phyloP scores from a whole-genome alignment of 2,888 invertebrate genomes.

The Epirrhoe tristata region DNA sequence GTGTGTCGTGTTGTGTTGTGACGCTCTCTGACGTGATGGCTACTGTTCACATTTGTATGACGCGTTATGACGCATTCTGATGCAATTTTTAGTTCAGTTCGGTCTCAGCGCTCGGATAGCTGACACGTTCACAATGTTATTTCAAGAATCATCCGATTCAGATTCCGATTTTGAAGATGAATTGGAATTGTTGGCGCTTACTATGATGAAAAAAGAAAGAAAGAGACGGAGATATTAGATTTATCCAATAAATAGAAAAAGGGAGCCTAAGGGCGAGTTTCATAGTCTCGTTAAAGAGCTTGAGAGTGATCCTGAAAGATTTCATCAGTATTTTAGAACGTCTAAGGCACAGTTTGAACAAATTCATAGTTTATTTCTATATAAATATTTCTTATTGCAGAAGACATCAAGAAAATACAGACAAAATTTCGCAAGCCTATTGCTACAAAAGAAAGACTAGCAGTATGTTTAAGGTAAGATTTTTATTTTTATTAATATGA shows the following conservation, averaged over 20 bases:
- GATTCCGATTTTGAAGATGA: slow-evolving; percentile 18
- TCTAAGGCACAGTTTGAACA: slow-evolving; percentile 32
- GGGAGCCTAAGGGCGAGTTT: slow-evolving; percentile 28
- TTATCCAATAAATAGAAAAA: slow-evolving; percentile 31
- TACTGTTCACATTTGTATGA: no score
- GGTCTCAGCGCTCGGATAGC: not conserved
- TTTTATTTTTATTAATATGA: slow-evolving; percentile 32
- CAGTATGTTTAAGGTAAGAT: slow-evolving; percentile 43
- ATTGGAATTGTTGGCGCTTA: not conserved
- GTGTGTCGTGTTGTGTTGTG: no score
- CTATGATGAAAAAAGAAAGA: slow-evolving; percentile 1
- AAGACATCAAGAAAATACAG: slow-evolving; percentile 36
- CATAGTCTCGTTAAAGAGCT: slow-evolving; percentile 33
- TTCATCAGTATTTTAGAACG: slow-evolving; percentile 34
- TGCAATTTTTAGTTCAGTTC: not conserved
- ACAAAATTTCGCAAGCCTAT: slow-evolving; percentile 44
- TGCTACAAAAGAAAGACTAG: slow-evolving; percentile 45
- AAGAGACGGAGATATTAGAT: slow-evolving; percentile 30
- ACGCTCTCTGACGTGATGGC: slow-evolving; percentile 2
- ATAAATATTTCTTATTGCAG: slow-evolving; percentile 30
- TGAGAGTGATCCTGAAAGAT: slow-evolving; percentile 34
- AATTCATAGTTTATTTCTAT: no score
- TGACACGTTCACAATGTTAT: not conserved
- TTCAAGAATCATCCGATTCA: slow-evolving; percentile 19
- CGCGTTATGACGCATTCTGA: no score